Conservation (phyloP, 2,113 vertebrate species). For the Rousettus leschenaultii region DNA sequence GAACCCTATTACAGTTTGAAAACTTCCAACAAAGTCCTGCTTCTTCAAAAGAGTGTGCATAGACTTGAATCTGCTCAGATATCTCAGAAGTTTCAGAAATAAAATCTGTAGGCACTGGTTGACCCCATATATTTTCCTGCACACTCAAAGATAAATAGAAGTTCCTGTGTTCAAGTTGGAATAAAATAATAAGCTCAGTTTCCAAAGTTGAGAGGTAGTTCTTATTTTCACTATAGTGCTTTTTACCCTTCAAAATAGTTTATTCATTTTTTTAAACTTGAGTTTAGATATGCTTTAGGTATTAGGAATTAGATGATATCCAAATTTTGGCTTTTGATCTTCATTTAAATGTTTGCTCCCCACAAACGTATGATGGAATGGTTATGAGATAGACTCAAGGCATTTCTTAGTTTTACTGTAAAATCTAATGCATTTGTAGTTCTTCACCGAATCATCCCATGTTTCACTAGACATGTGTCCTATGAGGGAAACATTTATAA, state of each 20-base stretch:
- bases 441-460: background rate
- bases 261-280: too few relatives aligned
- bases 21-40: background rate
- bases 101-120: background rate
- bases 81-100: background rate
- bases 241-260: background rate
- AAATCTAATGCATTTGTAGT: background rate
- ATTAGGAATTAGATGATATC: background rate
- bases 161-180: background rate
- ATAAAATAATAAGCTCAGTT: background rate
- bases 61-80: background rate
- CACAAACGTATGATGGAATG: background rate
- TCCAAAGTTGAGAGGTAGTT: background rate
- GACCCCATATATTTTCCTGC: background rate
- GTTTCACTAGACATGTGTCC: background rate
- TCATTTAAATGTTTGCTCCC: background rate
- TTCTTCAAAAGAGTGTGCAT: background rate
- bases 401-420: background rate
- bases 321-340: background rate
- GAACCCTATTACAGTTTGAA: background rate
- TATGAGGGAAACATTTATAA: background rate
- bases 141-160: background rate
- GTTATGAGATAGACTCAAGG: background rate
- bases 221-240: background rate
- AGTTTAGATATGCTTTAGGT: background rate